Evolutionary conservation across 2,888 invertebrate species (phyloP).

Genomic region (Mellilla xanthometata): DNA sequence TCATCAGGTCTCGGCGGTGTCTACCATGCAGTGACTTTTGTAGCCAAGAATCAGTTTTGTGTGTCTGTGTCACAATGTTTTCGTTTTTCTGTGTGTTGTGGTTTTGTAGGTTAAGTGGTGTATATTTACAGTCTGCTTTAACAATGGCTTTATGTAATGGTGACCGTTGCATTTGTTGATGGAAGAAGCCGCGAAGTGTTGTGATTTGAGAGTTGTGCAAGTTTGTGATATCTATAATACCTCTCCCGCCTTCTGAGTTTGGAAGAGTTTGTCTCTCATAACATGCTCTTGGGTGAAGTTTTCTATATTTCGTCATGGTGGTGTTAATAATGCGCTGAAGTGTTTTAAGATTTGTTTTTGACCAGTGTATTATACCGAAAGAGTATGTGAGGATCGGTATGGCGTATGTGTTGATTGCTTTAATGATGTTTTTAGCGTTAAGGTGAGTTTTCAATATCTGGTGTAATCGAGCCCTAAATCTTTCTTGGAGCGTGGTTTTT

Average conservation of each 20-base stretch:
- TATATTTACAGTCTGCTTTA: not conserved
- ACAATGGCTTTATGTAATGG: not conserved
- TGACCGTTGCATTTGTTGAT: not conserved
- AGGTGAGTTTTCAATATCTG: no score
- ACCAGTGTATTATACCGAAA: not conserved
- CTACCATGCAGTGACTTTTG: no score
- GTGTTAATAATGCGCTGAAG: not conserved
- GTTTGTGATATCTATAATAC: not conserved
- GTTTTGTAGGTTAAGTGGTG: not conserved
- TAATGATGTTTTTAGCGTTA: no score
- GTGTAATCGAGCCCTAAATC: no score
- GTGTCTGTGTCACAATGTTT: no score
- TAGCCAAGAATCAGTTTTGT: no score
- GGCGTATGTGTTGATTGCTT: not conserved
- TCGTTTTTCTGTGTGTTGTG: not conserved
- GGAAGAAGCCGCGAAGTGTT: not conserved
- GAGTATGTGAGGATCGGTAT: not conserved
- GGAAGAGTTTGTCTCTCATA: not conserved
- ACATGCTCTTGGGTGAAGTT: not conserved
- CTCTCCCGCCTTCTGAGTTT: not conserved
- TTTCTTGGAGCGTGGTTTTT: no score
- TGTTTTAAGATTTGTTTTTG: not conserved
- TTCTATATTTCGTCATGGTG: not conserved
- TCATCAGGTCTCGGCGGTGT: no score
- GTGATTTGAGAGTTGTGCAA: not conserved